These are phyloP conservation scores for Mohoua ochrocephala DNA, from an alignment of 2,113 vertebrate species.

Conservation along the genomic window DNA sequence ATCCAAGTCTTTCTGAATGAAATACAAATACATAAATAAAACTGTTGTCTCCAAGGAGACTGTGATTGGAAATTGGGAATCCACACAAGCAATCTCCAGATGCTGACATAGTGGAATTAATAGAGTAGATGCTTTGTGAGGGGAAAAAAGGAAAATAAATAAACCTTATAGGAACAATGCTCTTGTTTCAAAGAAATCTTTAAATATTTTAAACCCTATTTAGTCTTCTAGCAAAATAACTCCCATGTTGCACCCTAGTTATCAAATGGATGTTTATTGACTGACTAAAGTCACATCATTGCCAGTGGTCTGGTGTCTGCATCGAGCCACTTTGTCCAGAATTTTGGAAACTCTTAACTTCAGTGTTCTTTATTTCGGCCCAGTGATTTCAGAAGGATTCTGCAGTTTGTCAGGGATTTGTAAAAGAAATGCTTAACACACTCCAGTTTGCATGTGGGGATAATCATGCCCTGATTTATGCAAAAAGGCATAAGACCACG, in stretches of 20 bases:
- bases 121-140: not conserved
- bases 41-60: conserved; percentile 6
- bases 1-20: not conserved
- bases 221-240: not conserved
- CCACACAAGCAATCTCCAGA: not conserved
- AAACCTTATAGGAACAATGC: not conserved
- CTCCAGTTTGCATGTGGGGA: not conserved
- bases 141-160: not conserved
- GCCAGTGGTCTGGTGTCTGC: not conserved
- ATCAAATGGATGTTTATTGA: not conserved
- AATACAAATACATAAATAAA: not conserved
- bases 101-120: not conserved
- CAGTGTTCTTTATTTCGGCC: not conserved
- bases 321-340: not conserved
- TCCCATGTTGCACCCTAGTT: not conserved
- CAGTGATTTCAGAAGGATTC: not conserved
- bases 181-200: not conserved
- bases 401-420: not conserved
- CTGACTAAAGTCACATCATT: not conserved
- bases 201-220: not conserved
- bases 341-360: not conserved
- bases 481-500: not conserved
- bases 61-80: not conserved
- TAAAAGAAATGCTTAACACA: not conserved
- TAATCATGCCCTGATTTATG: not conserved